Percentiles rank a stretch among this genome's conserved stretches.
phyloP scores from a whole-genome alignment of 2,797 vertebrate genomes.

The Sciurus vulgaris region DNA sequence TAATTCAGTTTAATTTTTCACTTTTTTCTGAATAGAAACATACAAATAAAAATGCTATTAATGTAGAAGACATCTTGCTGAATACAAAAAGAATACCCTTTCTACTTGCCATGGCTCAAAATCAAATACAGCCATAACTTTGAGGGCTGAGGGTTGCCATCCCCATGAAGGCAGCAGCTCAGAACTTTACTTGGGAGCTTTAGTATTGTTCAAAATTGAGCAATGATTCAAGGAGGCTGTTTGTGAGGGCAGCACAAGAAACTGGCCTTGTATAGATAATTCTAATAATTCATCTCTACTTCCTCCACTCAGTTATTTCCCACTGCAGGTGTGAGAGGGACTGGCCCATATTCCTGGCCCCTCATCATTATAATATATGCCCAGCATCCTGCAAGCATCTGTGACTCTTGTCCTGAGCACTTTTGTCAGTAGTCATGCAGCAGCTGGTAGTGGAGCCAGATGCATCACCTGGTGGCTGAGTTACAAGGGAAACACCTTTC shows the following conservation, averaged over 20 bases:
- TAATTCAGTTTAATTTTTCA: neutral
- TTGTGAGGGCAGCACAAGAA: neutral
- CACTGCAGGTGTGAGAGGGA: neutral
- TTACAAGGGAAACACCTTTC: neutral
- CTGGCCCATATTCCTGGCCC: neutral
- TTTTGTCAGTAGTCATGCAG: neutral
- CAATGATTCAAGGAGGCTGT: neutral
- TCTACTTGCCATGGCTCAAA: neutral
- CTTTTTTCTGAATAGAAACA: slow-evolving; percentile 42
- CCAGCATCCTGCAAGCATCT: neutral
- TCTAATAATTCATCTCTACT: neutral
- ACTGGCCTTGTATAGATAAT: neutral
- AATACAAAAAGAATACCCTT: neutral
- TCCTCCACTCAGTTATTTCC: neutral
- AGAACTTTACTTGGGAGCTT: neutral
- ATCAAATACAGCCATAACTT: neutral
- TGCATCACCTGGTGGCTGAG: neutral
- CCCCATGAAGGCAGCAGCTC: neutral
- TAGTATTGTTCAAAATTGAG: neutral
- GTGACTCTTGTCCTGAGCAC: neutral
- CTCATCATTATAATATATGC: neutral
- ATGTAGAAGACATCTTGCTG: neutral
- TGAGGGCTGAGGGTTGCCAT: neutral
- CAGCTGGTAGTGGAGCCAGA: neutral
- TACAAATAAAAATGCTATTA: neutral